These are phyloP conservation scores for Drosophila nasuta DNA, from an alignment of 1,140 invertebrate species.

Conservation along the genomic window DNA sequence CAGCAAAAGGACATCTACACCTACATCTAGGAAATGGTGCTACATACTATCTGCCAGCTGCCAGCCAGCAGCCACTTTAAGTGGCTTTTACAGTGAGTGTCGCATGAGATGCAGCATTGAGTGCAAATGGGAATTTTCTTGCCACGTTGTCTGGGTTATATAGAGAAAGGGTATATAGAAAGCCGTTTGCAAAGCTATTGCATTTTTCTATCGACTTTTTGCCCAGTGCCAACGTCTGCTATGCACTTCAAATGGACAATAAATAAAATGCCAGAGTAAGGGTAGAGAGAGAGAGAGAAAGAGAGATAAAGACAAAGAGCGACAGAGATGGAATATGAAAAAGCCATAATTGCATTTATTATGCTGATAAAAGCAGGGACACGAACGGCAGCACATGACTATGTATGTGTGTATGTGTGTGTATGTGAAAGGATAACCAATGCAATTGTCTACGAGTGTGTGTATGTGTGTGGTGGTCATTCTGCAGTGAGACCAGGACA, in stretches of 20 bases:
- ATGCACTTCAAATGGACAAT: constrained; percentile 61
- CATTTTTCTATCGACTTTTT: constrained; percentile 68
- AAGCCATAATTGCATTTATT: constrained; percentile 84
- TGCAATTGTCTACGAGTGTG: constrained; percentile 43
- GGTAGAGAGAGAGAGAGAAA: neutral
- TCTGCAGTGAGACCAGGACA: constrained; percentile 53
- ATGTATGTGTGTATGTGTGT: neutral
- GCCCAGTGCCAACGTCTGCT: constrained; percentile 53
- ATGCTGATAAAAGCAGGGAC: constrained; percentile 80
- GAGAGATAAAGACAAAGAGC: constrained; percentile 2
- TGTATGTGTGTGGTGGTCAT: constrained; percentile 61
- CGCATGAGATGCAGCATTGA: constrained; percentile 9
- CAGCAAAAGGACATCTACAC: constrained; percentile 12
- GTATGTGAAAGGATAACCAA: constrained; percentile 44
- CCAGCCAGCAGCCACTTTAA: constrained; percentile 49
- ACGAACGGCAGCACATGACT: constrained; percentile 29
- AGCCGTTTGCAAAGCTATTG: constrained; percentile 58
- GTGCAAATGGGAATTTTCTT: neutral
- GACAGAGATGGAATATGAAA: constrained; percentile 44
- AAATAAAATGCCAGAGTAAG: constrained; percentile 55
- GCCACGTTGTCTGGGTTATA: neutral
- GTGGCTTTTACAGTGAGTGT: constrained; percentile 58
- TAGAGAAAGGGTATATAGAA: constrained; percentile 31
- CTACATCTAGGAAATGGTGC: too few species aligned
- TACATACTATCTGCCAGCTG: constrained; percentile 5